Evolutionary conservation across 2,113 vertebrate genomes (phyloP).

Genomic region (Albula glossodonta): DNA sequence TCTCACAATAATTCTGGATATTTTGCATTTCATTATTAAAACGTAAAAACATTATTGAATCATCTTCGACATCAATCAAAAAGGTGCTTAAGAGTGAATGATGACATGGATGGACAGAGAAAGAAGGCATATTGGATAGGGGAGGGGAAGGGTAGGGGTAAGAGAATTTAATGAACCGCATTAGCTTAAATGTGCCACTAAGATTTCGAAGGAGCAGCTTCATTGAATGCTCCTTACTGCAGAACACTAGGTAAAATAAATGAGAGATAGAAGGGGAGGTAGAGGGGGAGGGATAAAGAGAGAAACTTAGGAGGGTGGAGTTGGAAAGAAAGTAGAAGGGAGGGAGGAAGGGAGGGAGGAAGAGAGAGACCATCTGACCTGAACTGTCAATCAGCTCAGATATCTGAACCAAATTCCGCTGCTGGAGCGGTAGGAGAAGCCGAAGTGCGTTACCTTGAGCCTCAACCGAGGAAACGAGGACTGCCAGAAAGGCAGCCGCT

Average conservation of each 20-base stretch:
- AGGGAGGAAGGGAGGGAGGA: slow-evolving; percentile 28
- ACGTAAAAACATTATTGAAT: background rate
- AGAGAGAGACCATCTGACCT: slow-evolving; percentile 2
- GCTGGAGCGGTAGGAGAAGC: slow-evolving; percentile 4
- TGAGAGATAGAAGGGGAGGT: slow-evolving; percentile 23
- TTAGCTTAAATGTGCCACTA: background rate
- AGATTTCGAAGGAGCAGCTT: background rate
- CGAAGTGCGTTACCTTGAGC: slow-evolving; percentile 88
- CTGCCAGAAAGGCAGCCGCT: slow-evolving; percentile 78
- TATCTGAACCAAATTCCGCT: background rate
- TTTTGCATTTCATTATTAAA: background rate
- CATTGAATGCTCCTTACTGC: background rate
- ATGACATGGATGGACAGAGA: background rate
- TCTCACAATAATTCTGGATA: background rate
- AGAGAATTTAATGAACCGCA: background rate
- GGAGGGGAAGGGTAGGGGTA: background rate
- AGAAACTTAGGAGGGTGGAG: background rate
- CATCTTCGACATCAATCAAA: background rate
- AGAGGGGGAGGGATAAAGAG: slow-evolving; percentile 4
- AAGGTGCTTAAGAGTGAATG: background rate
- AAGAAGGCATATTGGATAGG: background rate
- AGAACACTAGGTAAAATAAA: background rate
- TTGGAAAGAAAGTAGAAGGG: slow-evolving; percentile 27
- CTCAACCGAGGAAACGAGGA: slow-evolving; percentile 80
- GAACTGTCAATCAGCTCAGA: background rate